A percentile compares a stretch with the other conserved stretches of the same genome.
Evolutionary conservation across 2,888 invertebrate species (phyloP).

Genomic region (Meliscaeva auricollis): DNA sequence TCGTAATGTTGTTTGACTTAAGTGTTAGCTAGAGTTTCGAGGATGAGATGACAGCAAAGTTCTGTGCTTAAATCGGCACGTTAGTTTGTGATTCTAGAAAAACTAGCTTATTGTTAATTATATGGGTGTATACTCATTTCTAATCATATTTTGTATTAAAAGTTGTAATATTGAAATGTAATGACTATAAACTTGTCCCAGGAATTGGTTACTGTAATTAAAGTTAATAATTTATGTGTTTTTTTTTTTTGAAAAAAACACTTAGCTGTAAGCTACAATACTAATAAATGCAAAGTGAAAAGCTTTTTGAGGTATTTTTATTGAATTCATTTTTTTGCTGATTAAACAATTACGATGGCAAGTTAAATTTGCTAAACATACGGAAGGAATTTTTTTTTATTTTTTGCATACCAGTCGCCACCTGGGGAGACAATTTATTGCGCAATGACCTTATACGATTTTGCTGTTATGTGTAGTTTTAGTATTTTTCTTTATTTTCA

Average conservation of each 20-base stretch:
- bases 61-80: constrained; percentile 36
- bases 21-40: constrained; percentile 47
- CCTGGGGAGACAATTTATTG: constrained; percentile 21
- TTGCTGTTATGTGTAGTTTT: not conserved
- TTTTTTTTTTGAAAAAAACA: not conserved
- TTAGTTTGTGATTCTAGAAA: constrained; percentile 1
- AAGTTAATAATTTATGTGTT: not conserved
- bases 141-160: not conserved
- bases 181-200: not conserved
- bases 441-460: not conserved
- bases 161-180: not conserved
- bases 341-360: constrained; percentile 10
- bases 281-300: constrained; percentile 9
- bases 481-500: not conserved
- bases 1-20: constrained; percentile 53
- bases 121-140: too few relatives aligned
- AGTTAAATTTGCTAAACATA: constrained; percentile 9
- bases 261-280: not conserved
- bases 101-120: too few relatives aligned
- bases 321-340: constrained; percentile 23
- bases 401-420: not conserved
- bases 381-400: constrained; percentile 15
- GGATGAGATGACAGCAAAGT: constrained; percentile 44
- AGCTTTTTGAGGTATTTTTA: constrained; percentile 10
- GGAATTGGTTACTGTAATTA: not conserved